Evolutionary conservation across 2,888 invertebrate genomes (phyloP).

Genomic region (Habroteleia sp.): DNA sequence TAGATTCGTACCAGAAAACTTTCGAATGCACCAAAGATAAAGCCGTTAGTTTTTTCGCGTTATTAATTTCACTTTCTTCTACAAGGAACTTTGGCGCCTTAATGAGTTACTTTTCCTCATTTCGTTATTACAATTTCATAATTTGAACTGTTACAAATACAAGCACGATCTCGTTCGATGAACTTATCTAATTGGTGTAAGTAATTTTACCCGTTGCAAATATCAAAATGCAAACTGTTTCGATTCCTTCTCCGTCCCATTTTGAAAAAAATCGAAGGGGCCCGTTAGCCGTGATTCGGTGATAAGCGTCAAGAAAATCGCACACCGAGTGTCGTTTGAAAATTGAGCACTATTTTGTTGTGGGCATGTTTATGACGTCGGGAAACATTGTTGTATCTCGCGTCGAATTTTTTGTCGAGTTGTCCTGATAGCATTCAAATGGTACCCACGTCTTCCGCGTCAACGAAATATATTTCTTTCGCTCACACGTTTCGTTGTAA

Average conservation of each 20-base stretch:
- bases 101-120: constrained; percentile 41
- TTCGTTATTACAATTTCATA: constrained; percentile 43
- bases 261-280: not conserved
- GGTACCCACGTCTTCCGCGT: constrained; percentile 57
- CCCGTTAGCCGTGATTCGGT: not conserved
- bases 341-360: constrained; percentile 18
- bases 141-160: constrained; percentile 22
- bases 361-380: constrained; percentile 19
- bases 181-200: constrained; percentile 16
- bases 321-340: not conserved
- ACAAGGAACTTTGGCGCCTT: constrained; percentile 20
- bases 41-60: constrained; percentile 24
- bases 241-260: constrained; percentile 5
- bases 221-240: too few species aligned
- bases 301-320: constrained; percentile 14
- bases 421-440: constrained; percentile 43
- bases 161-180: not conserved
- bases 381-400: constrained; percentile 41
- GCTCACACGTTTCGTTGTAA: constrained; percentile 61
- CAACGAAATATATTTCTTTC: constrained; percentile 62
- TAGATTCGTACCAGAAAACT: constrained; percentile 16
- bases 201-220: too few species aligned
- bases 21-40: constrained; percentile 22
- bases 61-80: constrained; percentile 47
- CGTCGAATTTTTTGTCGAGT: constrained; percentile 1